A percentile compares a stretch with the other conserved stretches of the same genome.
Conservation (phyloP, 2,113 vertebrate species). For the Rhinopomastus cyanomelas region DNA sequence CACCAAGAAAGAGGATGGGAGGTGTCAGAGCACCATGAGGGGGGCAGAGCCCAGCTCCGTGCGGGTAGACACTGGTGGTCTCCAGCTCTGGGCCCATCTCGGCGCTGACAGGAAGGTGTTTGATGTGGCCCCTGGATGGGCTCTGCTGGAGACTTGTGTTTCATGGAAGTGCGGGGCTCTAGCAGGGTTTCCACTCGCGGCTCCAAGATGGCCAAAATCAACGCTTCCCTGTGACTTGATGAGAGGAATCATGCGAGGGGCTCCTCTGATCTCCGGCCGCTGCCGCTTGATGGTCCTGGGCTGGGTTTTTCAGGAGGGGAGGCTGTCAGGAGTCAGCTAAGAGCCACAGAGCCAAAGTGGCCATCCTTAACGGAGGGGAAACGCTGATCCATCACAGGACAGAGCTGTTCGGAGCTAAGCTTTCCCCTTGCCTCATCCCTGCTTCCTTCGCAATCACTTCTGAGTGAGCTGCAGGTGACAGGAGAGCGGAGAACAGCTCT, state of each 20-base stretch:
- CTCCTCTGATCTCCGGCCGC: neutral
- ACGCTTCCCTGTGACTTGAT: neutral
- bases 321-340: neutral
- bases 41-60: rapidly evolving
- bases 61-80: rapidly evolving
- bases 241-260: neutral
- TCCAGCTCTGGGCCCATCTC: neutral
- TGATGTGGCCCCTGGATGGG: rapidly evolving
- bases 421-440: neutral
- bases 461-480: neutral
- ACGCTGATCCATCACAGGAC: neutral
- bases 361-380: neutral
- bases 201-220: neutral
- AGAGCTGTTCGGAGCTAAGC: neutral
- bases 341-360: neutral
- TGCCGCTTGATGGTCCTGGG: neutral
- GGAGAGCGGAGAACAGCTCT: neutral
- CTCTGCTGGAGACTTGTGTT: neutral
- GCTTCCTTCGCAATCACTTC: neutral
- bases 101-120: neutral
- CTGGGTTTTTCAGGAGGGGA: neutral
- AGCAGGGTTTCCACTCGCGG: neutral
- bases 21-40: neutral
- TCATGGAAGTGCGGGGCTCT: neutral
- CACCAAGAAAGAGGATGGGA: neutral